These are phyloP conservation scores for Philypnodon macrostomus DNA, from an alignment of 2,797 vertebrate species.

Conservation along the genomic window DNA sequence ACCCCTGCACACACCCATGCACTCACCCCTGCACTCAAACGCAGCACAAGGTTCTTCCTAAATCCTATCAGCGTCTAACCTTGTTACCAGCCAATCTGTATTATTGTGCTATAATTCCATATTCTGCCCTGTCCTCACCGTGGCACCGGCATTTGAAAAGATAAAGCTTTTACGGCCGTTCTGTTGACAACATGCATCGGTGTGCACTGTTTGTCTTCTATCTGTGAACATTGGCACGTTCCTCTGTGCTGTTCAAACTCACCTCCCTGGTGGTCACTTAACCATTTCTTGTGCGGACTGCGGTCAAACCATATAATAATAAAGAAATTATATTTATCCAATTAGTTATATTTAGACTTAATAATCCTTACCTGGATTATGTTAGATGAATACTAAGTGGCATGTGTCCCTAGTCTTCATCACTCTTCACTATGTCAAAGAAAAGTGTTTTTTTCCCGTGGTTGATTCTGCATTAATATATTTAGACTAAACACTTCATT, in stretches of 20 bases:
- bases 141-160: constrained; percentile 71
- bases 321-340: no score
- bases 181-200: constrained; percentile 66
- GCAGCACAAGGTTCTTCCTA: constrained; percentile 73
- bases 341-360: no score
- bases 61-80: constrained; percentile 83
- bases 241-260: constrained; percentile 48
- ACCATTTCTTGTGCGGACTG: constrained; percentile 31
- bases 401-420: no score
- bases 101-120: constrained; percentile 84
- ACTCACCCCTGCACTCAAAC: constrained; percentile 79
- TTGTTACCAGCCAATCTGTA: constrained; percentile 83
- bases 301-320: no score
- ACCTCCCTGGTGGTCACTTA: constrained; percentile 34
- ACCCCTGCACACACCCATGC: constrained; percentile 77
- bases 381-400: no score
- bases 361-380: no score
- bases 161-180: constrained; percentile 60
- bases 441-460: no score
- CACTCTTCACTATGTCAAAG: no score
- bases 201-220: constrained; percentile 62
- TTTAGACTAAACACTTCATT: no score
- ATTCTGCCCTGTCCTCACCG: constrained; percentile 73
- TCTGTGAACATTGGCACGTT: constrained; percentile 60
- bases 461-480: no score